Evolutionary conservation across 2,113 vertebrate genomes (phyloP).

Genomic region (Dissostichus mawsoni): DNA sequence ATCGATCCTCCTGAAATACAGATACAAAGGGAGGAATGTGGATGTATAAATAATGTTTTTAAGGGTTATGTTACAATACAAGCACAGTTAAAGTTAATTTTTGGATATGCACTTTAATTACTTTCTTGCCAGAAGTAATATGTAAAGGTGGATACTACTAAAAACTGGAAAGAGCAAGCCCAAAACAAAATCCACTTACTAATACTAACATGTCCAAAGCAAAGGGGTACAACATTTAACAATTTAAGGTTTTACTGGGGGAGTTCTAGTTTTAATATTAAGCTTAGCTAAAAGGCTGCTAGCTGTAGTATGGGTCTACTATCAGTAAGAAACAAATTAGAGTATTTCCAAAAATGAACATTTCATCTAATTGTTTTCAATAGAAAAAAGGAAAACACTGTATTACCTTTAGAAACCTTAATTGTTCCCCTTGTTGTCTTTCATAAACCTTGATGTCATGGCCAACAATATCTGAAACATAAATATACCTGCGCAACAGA

Average conservation of each 20-base stretch:
- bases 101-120: background rate
- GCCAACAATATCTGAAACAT: conserved; percentile 82
- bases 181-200: background rate
- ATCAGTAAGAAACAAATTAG: background rate
- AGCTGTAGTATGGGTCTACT: background rate
- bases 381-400: background rate
- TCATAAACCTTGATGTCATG: conserved; percentile 86
- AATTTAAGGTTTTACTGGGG: background rate
- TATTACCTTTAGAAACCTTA: conserved; percentile 88
- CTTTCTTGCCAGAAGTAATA: background rate
- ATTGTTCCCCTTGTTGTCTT: conserved; percentile 81
- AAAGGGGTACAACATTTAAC: too few species aligned
- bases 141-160: too few species aligned
- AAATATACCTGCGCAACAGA: conserved; percentile 85
- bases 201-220: too few species aligned
- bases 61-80: background rate
- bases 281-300: background rate
- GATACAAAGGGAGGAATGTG: background rate
- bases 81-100: background rate
- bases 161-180: too few species aligned
- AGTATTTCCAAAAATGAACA: background rate
- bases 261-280: background rate
- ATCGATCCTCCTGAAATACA: background rate
- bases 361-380: background rate
- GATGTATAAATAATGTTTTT: background rate